Base-by-base conservation (phyloP, 2,888 invertebrate genomes). In the Drosophila monieri region DNA sequence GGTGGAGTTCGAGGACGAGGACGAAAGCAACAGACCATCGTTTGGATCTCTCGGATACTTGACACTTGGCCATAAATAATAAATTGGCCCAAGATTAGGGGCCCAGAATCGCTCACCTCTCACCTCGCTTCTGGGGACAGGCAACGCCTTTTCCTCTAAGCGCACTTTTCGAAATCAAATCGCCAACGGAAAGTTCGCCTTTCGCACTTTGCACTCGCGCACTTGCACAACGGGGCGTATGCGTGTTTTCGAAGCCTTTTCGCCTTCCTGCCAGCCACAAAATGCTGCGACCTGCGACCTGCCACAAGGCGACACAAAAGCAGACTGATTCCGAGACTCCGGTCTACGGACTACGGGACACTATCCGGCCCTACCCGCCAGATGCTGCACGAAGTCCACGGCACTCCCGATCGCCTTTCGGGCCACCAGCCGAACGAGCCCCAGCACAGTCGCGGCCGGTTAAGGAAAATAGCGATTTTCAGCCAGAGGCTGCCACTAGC, bases 301-400 rank as follows among this genome's bases (percentile, higher is more conserved):
- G 85, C 78, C 72, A 73, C 81, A 80, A 70, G 77, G 80, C 77
- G 75, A 74, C 68, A 76, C 73, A 68, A 74, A 80, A 53, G 71
- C 66, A 64, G 78, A 81, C 80, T 81, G 78, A 84, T 35, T 21
- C 58, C 41, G 32, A 51, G 57, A 21, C 71, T 44, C 41, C 35
- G 32, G 32, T 32, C 12, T 32, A 32, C 32, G 37, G 15, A 39
- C n/a, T 15, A 39, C 39, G 15, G 15, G 15, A 41, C 39, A 18
- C 15, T 3, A 14, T 52, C 41, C 35, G 25, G 49, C 55, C 30
- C 51, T 65, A 32, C 39, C 39, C 23, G 41, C 43, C 35, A 69
- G 77, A 72, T 74, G 77, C 78, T 69, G 58, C 58, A 51, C 43
- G 43, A 51, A 37, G 25, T 25, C 30, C 21, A 12, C 21, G 32